These are phyloP conservation scores for Semotilus atromaculatus DNA, from an alignment of 2,797 vertebrate species.

Conservation along the genomic window DNA sequence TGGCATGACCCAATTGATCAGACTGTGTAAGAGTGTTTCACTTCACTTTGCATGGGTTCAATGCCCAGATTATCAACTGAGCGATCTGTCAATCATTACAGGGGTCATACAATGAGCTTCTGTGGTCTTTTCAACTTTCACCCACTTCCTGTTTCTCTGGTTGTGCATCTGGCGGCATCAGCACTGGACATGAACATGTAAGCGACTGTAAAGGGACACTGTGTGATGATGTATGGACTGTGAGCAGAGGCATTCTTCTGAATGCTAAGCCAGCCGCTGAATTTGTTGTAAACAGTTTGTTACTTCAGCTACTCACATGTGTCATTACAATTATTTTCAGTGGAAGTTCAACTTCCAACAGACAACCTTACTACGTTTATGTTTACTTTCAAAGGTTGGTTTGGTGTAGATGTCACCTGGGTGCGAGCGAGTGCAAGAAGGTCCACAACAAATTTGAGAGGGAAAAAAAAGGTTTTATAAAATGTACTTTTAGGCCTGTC, in stretches of 20 bases:
- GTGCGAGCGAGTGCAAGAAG: neutral
- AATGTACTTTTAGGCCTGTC: neutral
- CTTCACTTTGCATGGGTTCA: slow-evolving; percentile 51
- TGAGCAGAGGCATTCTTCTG: neutral
- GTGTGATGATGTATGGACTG: slow-evolving; percentile 4
- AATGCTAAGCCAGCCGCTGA: neutral
- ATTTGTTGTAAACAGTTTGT: neutral
- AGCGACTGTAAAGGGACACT: neutral
- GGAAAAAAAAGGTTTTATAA: neutral
- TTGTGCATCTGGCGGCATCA: slow-evolving; percentile 9
- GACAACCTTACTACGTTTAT: neutral
- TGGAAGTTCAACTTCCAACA: slow-evolving; percentile 20
- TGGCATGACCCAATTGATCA: slow-evolving; percentile 23
- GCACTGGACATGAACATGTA: slow-evolving; percentile 16
- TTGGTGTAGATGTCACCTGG: slow-evolving; percentile 1
- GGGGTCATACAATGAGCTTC: slow-evolving; percentile 29
- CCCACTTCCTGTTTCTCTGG: slow-evolving; percentile 62
- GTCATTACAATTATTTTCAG: neutral
- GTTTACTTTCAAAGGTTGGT: slow-evolving; percentile 45
- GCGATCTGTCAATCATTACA: slow-evolving; percentile 71
- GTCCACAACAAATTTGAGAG: neutral
- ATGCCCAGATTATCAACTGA: slow-evolving; percentile 48
- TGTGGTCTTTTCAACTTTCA: slow-evolving; percentile 64
- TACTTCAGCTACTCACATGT: neutral
- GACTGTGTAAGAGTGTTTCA: slow-evolving; percentile 24